Percentiles rank a stretch among this genome's conserved stretches.
phyloP scores from a whole-genome alignment of 2,888 invertebrate genomes.

The Embidobia sp. region DNA sequence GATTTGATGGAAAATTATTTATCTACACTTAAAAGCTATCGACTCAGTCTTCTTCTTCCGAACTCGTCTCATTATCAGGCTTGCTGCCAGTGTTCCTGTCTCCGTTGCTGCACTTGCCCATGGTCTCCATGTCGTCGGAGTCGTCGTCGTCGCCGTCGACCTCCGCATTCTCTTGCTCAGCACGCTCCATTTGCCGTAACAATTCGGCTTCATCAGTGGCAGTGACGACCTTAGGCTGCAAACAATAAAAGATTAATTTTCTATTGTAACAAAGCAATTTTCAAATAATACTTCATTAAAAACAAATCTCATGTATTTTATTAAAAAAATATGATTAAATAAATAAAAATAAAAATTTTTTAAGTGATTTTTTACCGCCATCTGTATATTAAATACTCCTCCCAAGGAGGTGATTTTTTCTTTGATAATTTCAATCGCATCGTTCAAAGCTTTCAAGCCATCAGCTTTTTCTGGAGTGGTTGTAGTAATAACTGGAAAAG shows the following conservation, averaged over 20 bases:
- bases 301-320: too few species aligned
- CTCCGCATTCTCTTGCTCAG: constrained; percentile 97
- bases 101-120: constrained; percentile 82
- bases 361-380: constrained; percentile 37
- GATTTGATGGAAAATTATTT: too few species aligned
- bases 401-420: constrained; percentile 85
- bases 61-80: background rate
- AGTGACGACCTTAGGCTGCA: constrained; percentile 88
- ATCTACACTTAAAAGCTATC: background rate
- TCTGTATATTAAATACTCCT: constrained; percentile 45
- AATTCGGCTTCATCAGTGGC: constrained; percentile 98
- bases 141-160: constrained; percentile 95
- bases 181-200: constrained; percentile 94
- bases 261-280: background rate
- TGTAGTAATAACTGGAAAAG: constrained; percentile 99
- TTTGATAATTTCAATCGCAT: constrained; percentile 94
- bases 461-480: constrained; percentile 98
- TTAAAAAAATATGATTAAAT: too few species aligned
- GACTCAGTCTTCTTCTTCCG: constrained; percentile 4
- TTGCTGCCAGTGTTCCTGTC: constrained; percentile 70
- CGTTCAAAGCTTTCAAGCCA: constrained; percentile 93
- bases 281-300: too few species aligned
- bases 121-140: constrained; percentile 88
- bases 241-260: constrained; percentile 75
- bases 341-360: background rate